Base-by-base conservation (phyloP, 2,113 vertebrate species). In the Lamprotornis superbus region DNA sequence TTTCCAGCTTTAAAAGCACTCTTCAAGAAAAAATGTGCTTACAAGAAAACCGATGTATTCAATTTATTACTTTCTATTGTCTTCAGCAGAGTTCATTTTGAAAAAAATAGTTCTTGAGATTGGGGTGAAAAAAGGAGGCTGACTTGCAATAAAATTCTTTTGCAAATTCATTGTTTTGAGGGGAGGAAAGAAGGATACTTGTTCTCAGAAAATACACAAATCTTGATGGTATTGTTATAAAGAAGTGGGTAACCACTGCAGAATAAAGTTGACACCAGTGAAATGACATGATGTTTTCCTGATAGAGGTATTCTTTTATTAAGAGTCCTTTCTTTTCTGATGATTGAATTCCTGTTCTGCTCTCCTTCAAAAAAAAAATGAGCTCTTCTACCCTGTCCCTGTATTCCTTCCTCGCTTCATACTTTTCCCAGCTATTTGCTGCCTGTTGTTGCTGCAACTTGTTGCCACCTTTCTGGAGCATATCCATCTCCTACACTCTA, bases 1-100 rank as follows among this genome's bases (percentile, higher is more conserved):
- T 91, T 95, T 88, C 64, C 67, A 86, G 28, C 49, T 96, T 80
- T 89, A 77, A 93, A 93, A 74, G 52, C 39, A 56, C 18, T 70
- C 61, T 82, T 65, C 71, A 46, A 73, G 71, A 93, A 91, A 79
- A 70, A 73, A 27, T 25, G 64, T 74, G 46, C 77, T 88, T 81
- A 93, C 27, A 89, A 73, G 63, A 88, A 90, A 94, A 49, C 11
- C 23, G 57, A 52, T 31, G 35, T 90, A 74, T 67, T 90, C 60
- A 47, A 87, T 94, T 75, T 77, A 68, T 75, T 82, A 30, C 27
- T 76, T 95, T 90, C 24, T 85, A 10, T 57, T 91, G 35, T 85
- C 59, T 89, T 75, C 47, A 35, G 49, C 7, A 82, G 67, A 50
- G 4, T 55, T 78, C 80, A 33, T 75, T 87, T 86, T 4, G 27